phyloP scores from a whole-genome alignment of 2,888 invertebrate species.

The Harpagoxenus sublaevis region DNA sequence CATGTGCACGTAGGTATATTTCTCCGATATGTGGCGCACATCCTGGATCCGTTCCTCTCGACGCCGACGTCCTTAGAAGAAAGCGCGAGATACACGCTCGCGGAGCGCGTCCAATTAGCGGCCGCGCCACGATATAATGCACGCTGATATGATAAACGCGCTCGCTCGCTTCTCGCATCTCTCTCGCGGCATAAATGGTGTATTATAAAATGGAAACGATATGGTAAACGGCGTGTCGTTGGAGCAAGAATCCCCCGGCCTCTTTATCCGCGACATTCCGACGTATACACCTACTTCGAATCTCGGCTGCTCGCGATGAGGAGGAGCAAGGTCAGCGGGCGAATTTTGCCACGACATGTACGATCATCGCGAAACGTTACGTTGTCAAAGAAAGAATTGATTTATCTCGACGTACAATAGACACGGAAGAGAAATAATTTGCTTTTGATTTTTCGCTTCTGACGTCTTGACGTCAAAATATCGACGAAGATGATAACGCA shows the following conservation, averaged over 20 bases:
- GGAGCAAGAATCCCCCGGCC: background rate
- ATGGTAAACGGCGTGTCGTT: background rate
- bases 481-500: background rate
- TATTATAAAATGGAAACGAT: conserved; percentile 3
- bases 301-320: conserved; percentile 42
- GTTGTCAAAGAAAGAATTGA: background rate
- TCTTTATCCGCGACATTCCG: conserved; percentile 53
- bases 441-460: background rate
- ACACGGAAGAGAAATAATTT: background rate
- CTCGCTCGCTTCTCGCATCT: background rate
- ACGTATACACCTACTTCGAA: conserved; percentile 40
- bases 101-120: conserved; percentile 42
- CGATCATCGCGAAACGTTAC: background rate
- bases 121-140: conserved; percentile 20
- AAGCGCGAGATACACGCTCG: conserved; percentile 38
- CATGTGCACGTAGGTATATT: conserved; percentile 28
- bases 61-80: conserved; percentile 46
- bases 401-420: background rate
- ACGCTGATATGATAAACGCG: conserved; percentile 15
- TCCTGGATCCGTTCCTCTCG: conserved; percentile 59
- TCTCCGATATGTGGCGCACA: conserved; percentile 71
- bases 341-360: background rate
- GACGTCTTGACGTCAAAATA: background rate
- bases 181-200: background rate
- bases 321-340: conserved; percentile 14